A percentile compares a stretch with the other conserved stretches of the same genome.
Conservation (phyloP, 2,797 vertebrate genomes). For the Emydoidea blandingii region DNA sequence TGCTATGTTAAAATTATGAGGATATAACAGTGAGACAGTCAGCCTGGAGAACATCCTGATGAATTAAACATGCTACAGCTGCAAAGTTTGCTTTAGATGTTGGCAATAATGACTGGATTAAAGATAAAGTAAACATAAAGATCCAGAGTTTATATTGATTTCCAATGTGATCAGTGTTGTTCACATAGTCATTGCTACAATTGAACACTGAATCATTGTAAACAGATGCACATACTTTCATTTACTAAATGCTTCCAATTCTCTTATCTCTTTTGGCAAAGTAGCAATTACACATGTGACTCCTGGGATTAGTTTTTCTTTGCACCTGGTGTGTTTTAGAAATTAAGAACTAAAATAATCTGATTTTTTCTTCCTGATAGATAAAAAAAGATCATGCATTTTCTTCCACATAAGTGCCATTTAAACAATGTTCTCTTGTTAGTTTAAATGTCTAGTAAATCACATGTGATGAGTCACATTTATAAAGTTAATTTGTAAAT, state of each 20-base stretch:
- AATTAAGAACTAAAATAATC: conserved; percentile 51
- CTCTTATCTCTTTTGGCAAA: conserved; percentile 35
- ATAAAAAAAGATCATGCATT: conserved; percentile 8
- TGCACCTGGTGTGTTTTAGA: conserved; percentile 51
- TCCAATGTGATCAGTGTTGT: conserved; percentile 49
- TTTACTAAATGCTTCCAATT: conserved; percentile 32
- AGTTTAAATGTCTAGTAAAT: neutral
- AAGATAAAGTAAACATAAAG: conserved; percentile 72
- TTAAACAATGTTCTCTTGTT: neutral
- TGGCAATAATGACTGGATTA: conserved; percentile 74
- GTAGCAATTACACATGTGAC: conserved; percentile 39
- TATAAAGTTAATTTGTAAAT: neutral
- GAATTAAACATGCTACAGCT: conserved; percentile 81
- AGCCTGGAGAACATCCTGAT: conserved; percentile 72
- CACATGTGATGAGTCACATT: neutral
- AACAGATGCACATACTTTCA: conserved; percentile 58
- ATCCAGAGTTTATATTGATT: conserved; percentile 73
- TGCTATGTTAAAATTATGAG: conserved; percentile 70
- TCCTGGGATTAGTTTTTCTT: conserved; percentile 49
- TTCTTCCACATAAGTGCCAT: neutral
- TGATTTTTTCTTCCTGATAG: conserved; percentile 2
- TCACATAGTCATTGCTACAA: conserved; percentile 55
- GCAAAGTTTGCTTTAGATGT: conserved; percentile 73
- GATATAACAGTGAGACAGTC: conserved; percentile 64
- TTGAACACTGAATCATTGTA: conserved; percentile 65